Conservation (phyloP, 92 coral and sea anemone genomes). For the Porites lobata region DNA sequence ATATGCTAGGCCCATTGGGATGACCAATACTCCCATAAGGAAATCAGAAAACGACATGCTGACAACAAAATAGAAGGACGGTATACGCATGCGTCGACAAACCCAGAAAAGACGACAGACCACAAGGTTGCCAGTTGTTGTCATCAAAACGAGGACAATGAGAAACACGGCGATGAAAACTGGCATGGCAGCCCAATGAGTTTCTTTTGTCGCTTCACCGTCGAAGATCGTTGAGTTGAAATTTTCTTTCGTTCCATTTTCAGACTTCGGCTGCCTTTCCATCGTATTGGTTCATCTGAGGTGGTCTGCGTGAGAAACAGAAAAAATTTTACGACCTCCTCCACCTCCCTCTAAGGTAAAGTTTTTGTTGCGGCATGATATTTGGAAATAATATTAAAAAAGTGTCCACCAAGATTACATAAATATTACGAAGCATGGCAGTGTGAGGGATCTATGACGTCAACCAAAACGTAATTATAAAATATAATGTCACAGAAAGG, state of each 20-base stretch:
- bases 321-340: too few relatives aligned
- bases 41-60: conserved; percentile 76
- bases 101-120: conserved; percentile 62
- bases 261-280: neutral
- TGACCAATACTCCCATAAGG: conserved; percentile 49
- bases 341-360: too few relatives aligned
- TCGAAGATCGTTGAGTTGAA: conserved; percentile 5
- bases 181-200: conserved; percentile 35
- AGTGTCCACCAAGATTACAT: too few relatives aligned
- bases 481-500: too few relatives aligned
- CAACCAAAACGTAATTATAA: too few relatives aligned
- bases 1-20: conserved; percentile 58
- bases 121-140: conserved; percentile 58
- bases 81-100: conserved; percentile 58
- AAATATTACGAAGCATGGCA: too few relatives aligned
- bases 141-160: conserved; percentile 22
- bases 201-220: neutral
- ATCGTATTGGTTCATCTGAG: neutral
- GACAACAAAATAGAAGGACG: conserved; percentile 73
- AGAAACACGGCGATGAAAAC: conserved; percentile 40
- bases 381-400: too few relatives aligned
- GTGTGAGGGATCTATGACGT: too few relatives aligned
- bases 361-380: too few relatives aligned
- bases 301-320: too few relatives aligned
- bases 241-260: neutral